Evolutionary conservation across 2,888 invertebrate genomes (phyloP).

Genomic region (Thereva unica): DNA sequence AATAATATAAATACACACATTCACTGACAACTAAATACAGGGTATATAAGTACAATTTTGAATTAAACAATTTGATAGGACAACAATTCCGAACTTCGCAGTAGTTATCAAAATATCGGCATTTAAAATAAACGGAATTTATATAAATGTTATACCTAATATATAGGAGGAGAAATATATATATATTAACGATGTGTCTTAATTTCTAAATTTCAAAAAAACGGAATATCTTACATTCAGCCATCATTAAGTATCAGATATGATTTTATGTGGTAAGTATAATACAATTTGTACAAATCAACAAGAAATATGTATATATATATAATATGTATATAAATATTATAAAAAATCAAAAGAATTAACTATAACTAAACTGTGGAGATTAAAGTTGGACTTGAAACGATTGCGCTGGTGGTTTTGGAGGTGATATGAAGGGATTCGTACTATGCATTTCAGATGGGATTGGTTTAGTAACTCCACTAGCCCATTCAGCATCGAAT

Average conservation of each 20-base stretch:
- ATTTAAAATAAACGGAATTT: too few relatives aligned
- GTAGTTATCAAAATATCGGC: too few relatives aligned
- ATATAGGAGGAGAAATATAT: too few relatives aligned
- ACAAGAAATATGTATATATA: slow-evolving; percentile 25
- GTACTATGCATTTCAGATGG: slow-evolving; percentile 51
- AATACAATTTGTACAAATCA: slow-evolving; percentile 34
- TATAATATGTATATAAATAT: slow-evolving; percentile 21
- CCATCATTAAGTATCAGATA: slow-evolving; percentile 32
- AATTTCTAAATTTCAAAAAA: slow-evolving; percentile 9
- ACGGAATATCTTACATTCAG: slow-evolving; percentile 30
- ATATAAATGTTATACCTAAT: too few relatives aligned
- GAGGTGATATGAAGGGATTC: slow-evolving; percentile 59
- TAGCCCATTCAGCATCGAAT: slow-evolving; percentile 85
- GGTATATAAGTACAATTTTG: too few relatives aligned
- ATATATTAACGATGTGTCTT: background rate
- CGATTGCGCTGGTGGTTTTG: slow-evolving; percentile 57
- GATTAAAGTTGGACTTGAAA: slow-evolving; percentile 59
- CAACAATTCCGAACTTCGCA: too few relatives aligned
- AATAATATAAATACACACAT: too few relatives aligned
- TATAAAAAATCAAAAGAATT: slow-evolving; percentile 23
- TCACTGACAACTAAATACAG: too few relatives aligned
- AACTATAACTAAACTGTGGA: slow-evolving; percentile 29
- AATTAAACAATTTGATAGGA: too few relatives aligned
- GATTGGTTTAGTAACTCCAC: slow-evolving; percentile 61
- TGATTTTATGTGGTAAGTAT: slow-evolving; percentile 13